Percentiles rank a stretch among this genome's conserved stretches.
Evolutionary conservation across 2,113 vertebrate genomes (phyloP).

Genomic region (Phalacrocorax pelagicus): DNA sequence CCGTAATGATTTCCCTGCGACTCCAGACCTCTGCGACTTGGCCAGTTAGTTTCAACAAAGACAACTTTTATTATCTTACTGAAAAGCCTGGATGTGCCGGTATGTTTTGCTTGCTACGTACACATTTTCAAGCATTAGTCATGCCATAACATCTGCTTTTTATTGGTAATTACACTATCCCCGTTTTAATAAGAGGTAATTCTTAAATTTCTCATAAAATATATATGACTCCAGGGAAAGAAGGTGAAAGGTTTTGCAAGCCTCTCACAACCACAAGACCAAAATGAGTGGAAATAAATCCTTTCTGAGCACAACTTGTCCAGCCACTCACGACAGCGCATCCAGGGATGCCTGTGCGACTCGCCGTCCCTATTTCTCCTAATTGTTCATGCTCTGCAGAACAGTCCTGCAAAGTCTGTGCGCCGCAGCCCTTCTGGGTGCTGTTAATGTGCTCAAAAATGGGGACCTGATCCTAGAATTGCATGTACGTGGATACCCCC

Average conservation of each 20-base stretch:
- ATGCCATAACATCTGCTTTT: slow-evolving; percentile 65
- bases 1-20: background rate
- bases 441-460: background rate
- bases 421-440: background rate
- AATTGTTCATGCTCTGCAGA: background rate
- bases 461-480: background rate
- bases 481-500: background rate
- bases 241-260: slow-evolving; percentile 61
- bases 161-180: slow-evolving; percentile 62
- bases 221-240: slow-evolving; percentile 41
- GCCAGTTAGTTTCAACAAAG: background rate
- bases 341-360: background rate
- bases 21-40: background rate
- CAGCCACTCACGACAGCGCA: background rate
- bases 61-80: slow-evolving; percentile 41
- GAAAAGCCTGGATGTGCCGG: slow-evolving; percentile 36
- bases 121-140: slow-evolving; percentile 25
- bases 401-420: background rate
- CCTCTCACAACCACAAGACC: slow-evolving; percentile 22
- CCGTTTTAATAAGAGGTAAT: slow-evolving; percentile 66
- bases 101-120: background rate
- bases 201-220: slow-evolving; percentile 64
- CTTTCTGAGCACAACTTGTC: slow-evolving; percentile 3
- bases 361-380: background rate
- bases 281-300: slow-evolving; percentile 49